phyloP scores from a whole-genome alignment of 2,113 vertebrate genomes.

The Phalacrocorax aristotelis region DNA sequence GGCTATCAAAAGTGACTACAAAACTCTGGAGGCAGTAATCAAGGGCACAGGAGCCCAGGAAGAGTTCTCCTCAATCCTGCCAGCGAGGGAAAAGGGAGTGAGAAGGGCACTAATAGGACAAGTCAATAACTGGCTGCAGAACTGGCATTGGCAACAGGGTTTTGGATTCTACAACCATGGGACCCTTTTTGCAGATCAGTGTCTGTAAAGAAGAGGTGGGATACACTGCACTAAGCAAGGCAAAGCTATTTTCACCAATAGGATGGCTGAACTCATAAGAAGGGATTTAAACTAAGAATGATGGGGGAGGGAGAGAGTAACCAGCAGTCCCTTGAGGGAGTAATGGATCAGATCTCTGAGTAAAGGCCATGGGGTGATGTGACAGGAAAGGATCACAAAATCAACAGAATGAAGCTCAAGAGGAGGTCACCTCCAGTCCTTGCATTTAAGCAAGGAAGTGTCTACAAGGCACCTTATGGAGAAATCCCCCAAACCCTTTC shows the following conservation, averaged over 20 bases:
- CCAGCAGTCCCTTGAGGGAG: background rate
- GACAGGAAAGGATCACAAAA: background rate
- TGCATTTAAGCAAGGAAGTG: background rate
- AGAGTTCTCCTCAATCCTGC: background rate
- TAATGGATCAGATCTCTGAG: background rate
- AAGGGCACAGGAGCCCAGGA: background rate
- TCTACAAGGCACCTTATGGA: background rate
- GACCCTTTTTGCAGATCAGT: background rate
- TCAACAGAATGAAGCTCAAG: background rate
- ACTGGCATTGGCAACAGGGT: too few relatives aligned
- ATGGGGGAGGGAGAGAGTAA: background rate
- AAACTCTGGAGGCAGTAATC: background rate
- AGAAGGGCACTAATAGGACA: background rate
- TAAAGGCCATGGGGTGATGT: background rate
- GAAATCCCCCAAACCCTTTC: background rate
- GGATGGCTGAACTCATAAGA: background rate
- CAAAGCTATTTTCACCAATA: rapidly evolving
- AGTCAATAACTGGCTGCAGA: background rate
- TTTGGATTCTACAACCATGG: background rate
- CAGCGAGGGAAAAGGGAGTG: background rate
- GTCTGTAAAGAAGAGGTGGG: background rate
- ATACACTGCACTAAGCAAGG: background rate
- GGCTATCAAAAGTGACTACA: background rate
- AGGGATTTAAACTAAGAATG: background rate
- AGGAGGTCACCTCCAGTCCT: background rate